These are phyloP conservation scores for Drosophila monieri DNA, from an alignment of 2,888 invertebrate genomes.

Conservation along the genomic window DNA sequence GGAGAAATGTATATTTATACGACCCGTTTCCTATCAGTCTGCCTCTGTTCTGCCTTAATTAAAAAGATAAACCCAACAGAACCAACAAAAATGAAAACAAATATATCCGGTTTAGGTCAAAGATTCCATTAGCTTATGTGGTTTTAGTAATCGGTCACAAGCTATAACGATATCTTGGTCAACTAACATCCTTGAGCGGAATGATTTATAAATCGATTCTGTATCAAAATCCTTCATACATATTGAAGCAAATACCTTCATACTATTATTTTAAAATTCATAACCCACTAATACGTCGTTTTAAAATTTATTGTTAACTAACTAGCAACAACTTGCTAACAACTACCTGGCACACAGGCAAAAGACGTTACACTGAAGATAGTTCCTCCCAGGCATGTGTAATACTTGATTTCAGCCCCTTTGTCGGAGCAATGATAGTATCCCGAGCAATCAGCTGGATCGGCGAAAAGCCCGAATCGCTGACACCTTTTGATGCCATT, in stretches of 20 bases:
- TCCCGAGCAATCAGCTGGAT: slow-evolving; percentile 72
- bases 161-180: too few species aligned
- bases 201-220: neutral
- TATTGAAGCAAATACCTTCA: too few species aligned
- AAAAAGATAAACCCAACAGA: slow-evolving; percentile 30
- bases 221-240: neutral
- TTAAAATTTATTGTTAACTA: too few species aligned
- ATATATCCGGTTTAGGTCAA: neutral
- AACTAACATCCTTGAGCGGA: too few species aligned
- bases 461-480: slow-evolving; percentile 64
- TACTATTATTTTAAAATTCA: too few species aligned
- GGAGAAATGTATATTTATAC: slow-evolving; percentile 1
- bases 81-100: neutral
- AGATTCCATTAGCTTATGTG: neutral
- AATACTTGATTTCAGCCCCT: slow-evolving; percentile 42
- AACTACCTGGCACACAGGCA: slow-evolving; percentile 46
- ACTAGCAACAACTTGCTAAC: slow-evolving; percentile 24
- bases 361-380: slow-evolving; percentile 39
- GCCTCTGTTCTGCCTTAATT: slow-evolving; percentile 25
- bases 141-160: too few species aligned
- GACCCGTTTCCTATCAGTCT: neutral
- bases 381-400: slow-evolving; percentile 33
- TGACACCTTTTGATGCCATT: slow-evolving; percentile 23
- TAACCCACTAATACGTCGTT: too few species aligned
- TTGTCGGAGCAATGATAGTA: slow-evolving; percentile 75